phyloP scores from a whole-genome alignment of 1,140 invertebrate species.

The Drosophila novamexicana region DNA sequence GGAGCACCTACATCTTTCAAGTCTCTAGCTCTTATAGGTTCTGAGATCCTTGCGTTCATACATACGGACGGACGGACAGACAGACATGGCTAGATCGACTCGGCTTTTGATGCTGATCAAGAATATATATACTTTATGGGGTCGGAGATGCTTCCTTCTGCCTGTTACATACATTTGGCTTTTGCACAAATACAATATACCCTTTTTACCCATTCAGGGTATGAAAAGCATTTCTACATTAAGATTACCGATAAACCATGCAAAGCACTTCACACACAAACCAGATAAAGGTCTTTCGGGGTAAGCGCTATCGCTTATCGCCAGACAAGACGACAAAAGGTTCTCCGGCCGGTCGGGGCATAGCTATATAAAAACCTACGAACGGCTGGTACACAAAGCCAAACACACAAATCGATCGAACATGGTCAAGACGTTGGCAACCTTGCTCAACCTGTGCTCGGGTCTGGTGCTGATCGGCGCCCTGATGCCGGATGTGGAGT shows the following conservation, averaged over 20 bases:
- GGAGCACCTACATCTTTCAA: no score
- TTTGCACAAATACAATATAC: no score
- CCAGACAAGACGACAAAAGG: background rate
- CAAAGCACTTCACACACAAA: background rate
- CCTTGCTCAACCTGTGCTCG: background rate
- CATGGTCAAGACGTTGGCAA: slow-evolving; percentile 19
- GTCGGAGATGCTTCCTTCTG: no score
- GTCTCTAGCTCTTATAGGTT: no score
- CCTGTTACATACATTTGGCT: no score
- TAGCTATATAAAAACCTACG: slow-evolving; percentile 11
- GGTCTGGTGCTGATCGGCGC: slow-evolving; percentile 4
- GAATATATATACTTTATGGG: no score
- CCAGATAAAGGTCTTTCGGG: slow-evolving; percentile 23
- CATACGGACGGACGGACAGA: no score
- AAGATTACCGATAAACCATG: background rate
- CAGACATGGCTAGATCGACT: no score
- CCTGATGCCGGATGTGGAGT: background rate
- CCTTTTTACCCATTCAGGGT: no score
- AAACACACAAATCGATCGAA: slow-evolving; percentile 23
- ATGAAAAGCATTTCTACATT: background rate
- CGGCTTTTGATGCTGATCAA: no score
- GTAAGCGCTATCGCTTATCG: slow-evolving; percentile 21
- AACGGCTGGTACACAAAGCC: no score
- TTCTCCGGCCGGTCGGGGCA: background rate
- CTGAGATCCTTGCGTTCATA: no score